Evolutionary conservation across 2,113 vertebrate genomes (phyloP).

Genomic region (Salvelinus alpinus): DNA sequence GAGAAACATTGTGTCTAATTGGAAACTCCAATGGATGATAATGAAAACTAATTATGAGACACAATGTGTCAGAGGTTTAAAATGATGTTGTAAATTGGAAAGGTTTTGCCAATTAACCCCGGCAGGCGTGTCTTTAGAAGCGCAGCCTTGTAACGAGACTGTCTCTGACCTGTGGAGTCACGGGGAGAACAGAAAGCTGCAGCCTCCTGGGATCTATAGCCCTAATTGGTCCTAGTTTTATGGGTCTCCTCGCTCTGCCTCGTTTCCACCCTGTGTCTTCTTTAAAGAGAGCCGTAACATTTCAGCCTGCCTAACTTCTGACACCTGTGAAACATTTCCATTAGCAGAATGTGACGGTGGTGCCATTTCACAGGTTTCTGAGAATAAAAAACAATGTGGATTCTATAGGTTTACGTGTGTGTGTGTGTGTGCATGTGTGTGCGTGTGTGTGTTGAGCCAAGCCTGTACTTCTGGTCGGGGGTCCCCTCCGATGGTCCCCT

Average conservation of each 20-base stretch:
- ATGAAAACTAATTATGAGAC: conserved; percentile 77
- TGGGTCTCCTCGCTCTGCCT: conserved; percentile 18
- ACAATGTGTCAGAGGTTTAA: conserved; percentile 67
- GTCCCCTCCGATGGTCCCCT: conserved; percentile 45
- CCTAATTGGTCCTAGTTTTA: conserved; percentile 64
- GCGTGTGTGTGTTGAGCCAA: conserved; percentile 2
- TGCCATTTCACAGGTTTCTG: background rate
- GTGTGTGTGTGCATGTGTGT: background rate
- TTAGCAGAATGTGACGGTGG: conserved; percentile 16
- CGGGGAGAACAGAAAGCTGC: conserved; percentile 62
- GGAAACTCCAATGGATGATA: conserved; percentile 64
- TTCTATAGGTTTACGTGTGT: conserved; percentile 1
- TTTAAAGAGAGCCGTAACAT: conserved; percentile 35
- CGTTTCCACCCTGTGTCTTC: conserved; percentile 21
- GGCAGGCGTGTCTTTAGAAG: conserved; percentile 54
- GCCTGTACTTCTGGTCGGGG: conserved; percentile 60
- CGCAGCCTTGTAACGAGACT: conserved; percentile 67
- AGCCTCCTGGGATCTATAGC: conserved; percentile 44
- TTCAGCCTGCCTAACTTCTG: conserved; percentile 31
- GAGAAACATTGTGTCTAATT: conserved; percentile 72
- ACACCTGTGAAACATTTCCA: conserved; percentile 35
- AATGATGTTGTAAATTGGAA: conserved; percentile 72
- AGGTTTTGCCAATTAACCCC: conserved; percentile 75
- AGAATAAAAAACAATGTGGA: background rate
- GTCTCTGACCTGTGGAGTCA: conserved; percentile 71